Base-by-base conservation (phyloP, 2,113 vertebrate species). In the Heteronetta atricapilla region DNA sequence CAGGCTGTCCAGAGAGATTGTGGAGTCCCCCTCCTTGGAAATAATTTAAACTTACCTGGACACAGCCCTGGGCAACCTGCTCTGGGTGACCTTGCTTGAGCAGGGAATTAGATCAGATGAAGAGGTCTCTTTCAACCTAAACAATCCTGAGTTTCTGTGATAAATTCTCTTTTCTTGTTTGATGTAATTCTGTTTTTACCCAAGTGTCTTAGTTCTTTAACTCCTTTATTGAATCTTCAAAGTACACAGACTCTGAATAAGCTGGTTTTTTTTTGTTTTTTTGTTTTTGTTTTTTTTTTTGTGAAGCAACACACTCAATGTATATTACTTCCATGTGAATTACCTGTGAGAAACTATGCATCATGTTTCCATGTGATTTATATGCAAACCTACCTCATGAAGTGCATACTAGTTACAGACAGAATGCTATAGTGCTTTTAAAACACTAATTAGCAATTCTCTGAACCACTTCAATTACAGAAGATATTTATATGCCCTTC, bases 391-490 rank as follows among this genome's bases (percentile, higher is more conserved):
- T 86, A n/a, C 34, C 69, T 89, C 92, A 89, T 58, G 74, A 93
- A 86, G 66, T 48, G 34, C 36, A 81, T 88, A 64, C 73, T 67
- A 78, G 60, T 81, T 72, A 63, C 40, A 63, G 73, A 81, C 56
- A 86, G 77, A 96, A 87, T 0, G 1, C 77, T 62, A 33, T 0
- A 69, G 44, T 55, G 74, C 81, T 90, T 93, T 95, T 92, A 92
- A 90, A 90, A 93, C 89, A 82, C 44, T 92, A 95, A 97, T 92
- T 92, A 89, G 95, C 48, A 92, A 86, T 93, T 93, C 69, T 73
- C 90, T 89, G 36, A 96, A 94, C 80, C 94, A 94, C 88, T 97
- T 95, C 89, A 97, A 95, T 91, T 92, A 93, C 21, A 96, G 74
- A 84, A 87, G 46, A 46, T 90, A 96, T 90, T 96, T 95, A 89